Evolutionary conservation across 2,797 vertebrate species (phyloP), one percentile per base, ranked within the genome.

Genomic region (Serranus cabrilla): DNA sequence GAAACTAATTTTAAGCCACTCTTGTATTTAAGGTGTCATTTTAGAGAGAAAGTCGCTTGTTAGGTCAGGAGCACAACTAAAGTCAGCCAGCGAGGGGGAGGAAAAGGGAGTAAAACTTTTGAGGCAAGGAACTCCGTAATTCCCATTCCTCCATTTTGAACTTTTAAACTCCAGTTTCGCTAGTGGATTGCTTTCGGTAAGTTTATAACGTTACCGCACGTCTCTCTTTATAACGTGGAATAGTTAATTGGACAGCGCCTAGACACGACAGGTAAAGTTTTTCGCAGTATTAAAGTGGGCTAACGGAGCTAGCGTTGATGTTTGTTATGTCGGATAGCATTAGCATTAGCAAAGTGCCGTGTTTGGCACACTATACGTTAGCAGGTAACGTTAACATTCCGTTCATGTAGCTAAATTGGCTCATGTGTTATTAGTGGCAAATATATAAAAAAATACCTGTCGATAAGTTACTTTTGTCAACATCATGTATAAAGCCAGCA

Each of bases 101-200:
- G 60, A 74, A 69, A 59, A 70, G 52, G 81, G 63, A 82, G 75
- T 78, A 89, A 93, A 94, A 93, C 84, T 94, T 94, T 81, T 80
- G 67, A 84, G 60, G 64, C 76, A 49, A 83, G 80, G 78, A 89
- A 88, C 91, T 89, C 83, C 88, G 72, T 66, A 86, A 83, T 91
- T 87, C 85, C 58, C 85, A 81, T 86, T 92, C 94, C 95, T 93
- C 95, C 95, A 96, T 96, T 95, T 95, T 96, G 95, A 94, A 93
- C 92, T 93, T 93, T 93, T 92, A 87, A 89, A 92, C 71, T 88
- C 65, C 55, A 57, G 60, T 75, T 85, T 82, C 65, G 86, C 78
- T 20, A 25, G 59, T 39, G 73, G 80, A 61, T 79, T 89, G 84
- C 86, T 86, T 59, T 87, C 58, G 89, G 91, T 91, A 55, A 93